Percentiles rank a stretch among this genome's conserved stretches.
Evolutionary conservation across 2,113 vertebrate genomes (phyloP).

Genomic region (Corynorhinus townsendii): DNA sequence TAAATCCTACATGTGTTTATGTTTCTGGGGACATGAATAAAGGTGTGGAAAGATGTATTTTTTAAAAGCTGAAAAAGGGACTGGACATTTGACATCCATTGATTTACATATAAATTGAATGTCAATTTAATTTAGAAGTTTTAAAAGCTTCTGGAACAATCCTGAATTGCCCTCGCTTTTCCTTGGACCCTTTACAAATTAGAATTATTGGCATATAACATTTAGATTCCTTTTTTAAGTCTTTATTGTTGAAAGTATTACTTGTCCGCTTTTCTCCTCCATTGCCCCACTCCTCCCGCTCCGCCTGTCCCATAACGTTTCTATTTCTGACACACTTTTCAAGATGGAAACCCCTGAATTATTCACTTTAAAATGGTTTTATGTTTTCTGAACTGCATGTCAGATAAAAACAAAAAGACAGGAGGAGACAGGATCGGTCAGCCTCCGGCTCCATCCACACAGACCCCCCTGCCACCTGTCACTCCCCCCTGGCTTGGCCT

Average conservation of each 20-base stretch:
- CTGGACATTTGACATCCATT: background rate
- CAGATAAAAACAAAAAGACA: background rate
- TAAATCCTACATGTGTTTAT: background rate
- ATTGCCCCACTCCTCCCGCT: no score
- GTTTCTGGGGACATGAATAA: background rate
- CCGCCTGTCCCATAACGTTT: background rate
- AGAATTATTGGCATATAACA: background rate
- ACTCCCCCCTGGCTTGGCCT: background rate
- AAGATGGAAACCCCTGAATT: background rate
- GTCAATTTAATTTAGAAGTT: background rate
- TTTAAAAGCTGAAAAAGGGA: background rate
- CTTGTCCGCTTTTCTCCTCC: no score
- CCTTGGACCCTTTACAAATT: background rate
- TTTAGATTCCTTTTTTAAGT: no score
- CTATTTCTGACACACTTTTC: background rate
- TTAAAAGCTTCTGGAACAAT: background rate
- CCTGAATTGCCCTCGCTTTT: background rate
- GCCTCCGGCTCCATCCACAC: background rate
- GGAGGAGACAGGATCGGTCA: background rate
- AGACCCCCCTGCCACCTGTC: fast-evolving
- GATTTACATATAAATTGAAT: background rate
- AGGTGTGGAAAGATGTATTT: background rate
- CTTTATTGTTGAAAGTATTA: no score
- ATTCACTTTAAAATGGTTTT: background rate
- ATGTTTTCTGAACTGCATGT: background rate